phyloP scores from a whole-genome alignment of 2,888 invertebrate genomes.

The Antheraea yamamai region DNA sequence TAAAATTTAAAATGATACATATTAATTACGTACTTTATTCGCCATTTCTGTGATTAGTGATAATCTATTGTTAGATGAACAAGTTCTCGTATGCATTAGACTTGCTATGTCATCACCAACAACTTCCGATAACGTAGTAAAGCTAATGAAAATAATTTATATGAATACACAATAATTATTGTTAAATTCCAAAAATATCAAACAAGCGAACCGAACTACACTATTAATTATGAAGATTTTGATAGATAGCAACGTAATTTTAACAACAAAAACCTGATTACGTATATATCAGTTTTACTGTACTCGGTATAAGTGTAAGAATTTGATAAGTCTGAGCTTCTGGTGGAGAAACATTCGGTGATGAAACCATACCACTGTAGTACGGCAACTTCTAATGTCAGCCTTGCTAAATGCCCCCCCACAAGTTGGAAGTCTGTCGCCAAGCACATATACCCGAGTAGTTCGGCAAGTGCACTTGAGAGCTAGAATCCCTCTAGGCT shows the following conservation, averaged over 20 bases:
- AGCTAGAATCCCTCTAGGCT: no score
- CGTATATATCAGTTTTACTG: no score
- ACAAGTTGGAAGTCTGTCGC: no score
- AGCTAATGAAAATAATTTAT: slow-evolving; percentile 36
- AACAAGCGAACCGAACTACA: neutral
- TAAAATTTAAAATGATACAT: neutral
- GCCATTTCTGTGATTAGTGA: slow-evolving; percentile 49
- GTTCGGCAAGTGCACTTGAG: no score
- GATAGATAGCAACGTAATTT: neutral
- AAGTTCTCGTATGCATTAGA: slow-evolving; percentile 36
- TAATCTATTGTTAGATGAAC: slow-evolving; percentile 33
- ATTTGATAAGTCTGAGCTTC: no score
- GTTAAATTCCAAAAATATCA: neutral
- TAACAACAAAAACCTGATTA: no score
- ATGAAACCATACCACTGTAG: no score
- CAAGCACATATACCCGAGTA: no score
- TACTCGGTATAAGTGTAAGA: no score
- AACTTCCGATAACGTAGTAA: slow-evolving; percentile 46
- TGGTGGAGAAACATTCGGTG: no score
- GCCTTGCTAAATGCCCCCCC: no score
- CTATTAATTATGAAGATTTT: neutral
- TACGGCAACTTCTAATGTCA: no score
- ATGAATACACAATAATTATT: neutral
- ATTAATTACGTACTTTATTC: slow-evolving; percentile 45
- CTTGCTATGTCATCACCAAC: slow-evolving; percentile 50